Percentiles rank a stretch among this genome's conserved stretches.
Conservation (phyloP, 2,888 invertebrate genomes). For the Dascillus cervinus region DNA sequence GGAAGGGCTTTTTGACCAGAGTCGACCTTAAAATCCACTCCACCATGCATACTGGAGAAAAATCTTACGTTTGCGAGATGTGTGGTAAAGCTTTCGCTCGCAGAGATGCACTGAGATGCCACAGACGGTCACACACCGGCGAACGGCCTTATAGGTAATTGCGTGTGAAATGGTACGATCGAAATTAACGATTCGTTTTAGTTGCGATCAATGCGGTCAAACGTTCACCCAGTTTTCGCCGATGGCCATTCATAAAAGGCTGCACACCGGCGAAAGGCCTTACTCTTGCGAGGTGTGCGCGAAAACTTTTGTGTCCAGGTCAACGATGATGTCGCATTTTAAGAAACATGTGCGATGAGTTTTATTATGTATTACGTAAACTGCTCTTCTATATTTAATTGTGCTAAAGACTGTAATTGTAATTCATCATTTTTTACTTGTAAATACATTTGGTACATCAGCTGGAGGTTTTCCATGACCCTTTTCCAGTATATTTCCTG, state of each 20-base stretch:
- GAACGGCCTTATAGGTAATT: constrained; percentile 47
- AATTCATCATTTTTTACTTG: too few species aligned
- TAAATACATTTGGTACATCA: too few species aligned
- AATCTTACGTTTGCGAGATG: constrained; percentile 53
- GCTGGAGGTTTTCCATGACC: too few species aligned
- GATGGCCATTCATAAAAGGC: constrained; percentile 54
- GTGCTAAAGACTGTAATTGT: not conserved
- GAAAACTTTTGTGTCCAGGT: constrained; percentile 50
- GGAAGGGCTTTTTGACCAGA: constrained; percentile 51
- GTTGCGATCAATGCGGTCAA: constrained; percentile 54
- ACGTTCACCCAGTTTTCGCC: constrained; percentile 58
- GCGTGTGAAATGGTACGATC: not conserved
- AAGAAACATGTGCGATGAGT: constrained; percentile 42
- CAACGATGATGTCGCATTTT: constrained; percentile 52
- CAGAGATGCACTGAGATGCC: constrained; percentile 51
- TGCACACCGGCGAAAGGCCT: constrained; percentile 55
- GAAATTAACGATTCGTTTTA: constrained; percentile 20
- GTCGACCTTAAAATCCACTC: constrained; percentile 53
- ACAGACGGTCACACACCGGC: constrained; percentile 51
- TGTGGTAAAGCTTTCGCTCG: constrained; percentile 55
- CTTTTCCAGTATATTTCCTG: too few species aligned
- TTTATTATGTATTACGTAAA: constrained; percentile 1
- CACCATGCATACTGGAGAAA: constrained; percentile 56
- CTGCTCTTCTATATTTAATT: constrained; percentile 2
- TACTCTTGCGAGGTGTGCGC: constrained; percentile 52